Percentiles rank a stretch among this genome's conserved stretches.
These are phyloP conservation scores for Fragariocoptes setiger DNA, from an alignment of 1,140 invertebrate genomes.

Conservation along the genomic window DNA sequence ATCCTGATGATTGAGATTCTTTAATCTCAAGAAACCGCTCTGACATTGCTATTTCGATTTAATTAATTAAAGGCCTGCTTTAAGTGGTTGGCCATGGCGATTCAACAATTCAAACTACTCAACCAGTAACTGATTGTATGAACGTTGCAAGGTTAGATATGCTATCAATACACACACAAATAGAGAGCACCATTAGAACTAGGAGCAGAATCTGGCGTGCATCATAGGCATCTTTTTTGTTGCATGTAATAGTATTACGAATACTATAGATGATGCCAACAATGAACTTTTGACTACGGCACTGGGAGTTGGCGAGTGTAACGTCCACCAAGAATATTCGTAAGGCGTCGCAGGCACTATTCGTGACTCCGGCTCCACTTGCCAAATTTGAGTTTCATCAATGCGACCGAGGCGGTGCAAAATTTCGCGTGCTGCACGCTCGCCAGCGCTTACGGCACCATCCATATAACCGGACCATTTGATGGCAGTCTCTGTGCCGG, in stretches of 20 bases:
- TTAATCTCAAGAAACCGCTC: too few relatives aligned
- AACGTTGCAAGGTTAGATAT: too few relatives aligned
- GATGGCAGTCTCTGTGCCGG: constrained; percentile 20
- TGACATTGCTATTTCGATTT: too few relatives aligned
- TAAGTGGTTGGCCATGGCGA: too few relatives aligned
- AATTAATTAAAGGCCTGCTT: too few relatives aligned
- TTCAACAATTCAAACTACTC: too few relatives aligned
- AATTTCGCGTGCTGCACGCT: constrained; percentile 18
- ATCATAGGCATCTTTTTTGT: background rate
- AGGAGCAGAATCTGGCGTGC: too few relatives aligned
- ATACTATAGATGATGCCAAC: constrained; percentile 2
- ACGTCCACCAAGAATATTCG: background rate
- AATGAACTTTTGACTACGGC: background rate
- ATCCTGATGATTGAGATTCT: too few relatives aligned
- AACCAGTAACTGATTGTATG: too few relatives aligned
- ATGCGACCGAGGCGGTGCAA: constrained; percentile 10
- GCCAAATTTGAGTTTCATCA: constrained; percentile 8
- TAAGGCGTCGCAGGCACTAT: constrained; percentile 3
- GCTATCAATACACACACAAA: too few relatives aligned
- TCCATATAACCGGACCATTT: constrained; percentile 22
- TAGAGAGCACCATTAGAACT: too few relatives aligned
- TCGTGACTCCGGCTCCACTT: constrained; percentile 8
- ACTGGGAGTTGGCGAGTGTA: background rate
- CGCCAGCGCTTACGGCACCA: constrained; percentile 19
- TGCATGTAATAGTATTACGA: background rate